These are phyloP conservation scores for Leptodirus hochenwartii DNA, from an alignment of 2,888 invertebrate genomes.

Conservation along the genomic window DNA sequence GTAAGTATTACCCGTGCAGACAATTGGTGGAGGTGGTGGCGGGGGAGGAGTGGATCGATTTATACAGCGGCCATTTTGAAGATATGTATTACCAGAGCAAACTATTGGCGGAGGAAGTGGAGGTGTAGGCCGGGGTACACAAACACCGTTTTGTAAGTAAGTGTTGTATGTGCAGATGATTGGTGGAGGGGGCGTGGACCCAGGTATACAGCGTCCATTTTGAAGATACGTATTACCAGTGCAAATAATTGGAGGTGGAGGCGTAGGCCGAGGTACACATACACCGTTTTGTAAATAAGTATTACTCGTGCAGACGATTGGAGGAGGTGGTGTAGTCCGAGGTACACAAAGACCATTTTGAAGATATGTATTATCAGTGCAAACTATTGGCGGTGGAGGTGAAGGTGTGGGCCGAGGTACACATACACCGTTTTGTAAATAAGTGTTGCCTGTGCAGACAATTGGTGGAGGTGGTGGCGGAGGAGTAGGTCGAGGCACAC, in stretches of 20 bases:
- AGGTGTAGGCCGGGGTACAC: slow-evolving; percentile 8
- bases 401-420: slow-evolving; percentile 2
- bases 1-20: slow-evolving; percentile 5
- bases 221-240: slow-evolving; percentile 4
- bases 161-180: background rate
- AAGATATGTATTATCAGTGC: too few relatives aligned
- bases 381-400: background rate
- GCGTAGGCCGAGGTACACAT: slow-evolving; percentile 9
- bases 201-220: slow-evolving; percentile 7
- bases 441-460: slow-evolving; percentile 5
- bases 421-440: slow-evolving; percentile 6
- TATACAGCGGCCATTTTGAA: slow-evolving; percentile 9
- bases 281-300: slow-evolving; percentile 7
- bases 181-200: slow-evolving; percentile 8
- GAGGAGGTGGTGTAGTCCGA: slow-evolving; percentile 6
- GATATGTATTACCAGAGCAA: slow-evolving; percentile 6
- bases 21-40: slow-evolving; percentile 2
- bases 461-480: slow-evolving; percentile 1
- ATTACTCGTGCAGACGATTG: slow-evolving; percentile 5
- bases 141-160: slow-evolving; percentile 5
- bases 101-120: slow-evolving; percentile 4
- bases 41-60: slow-evolving; percentile 5
- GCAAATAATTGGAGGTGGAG: slow-evolving; percentile 5
- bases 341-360: slow-evolving; percentile 10
- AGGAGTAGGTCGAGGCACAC: slow-evolving; percentile 8